These are phyloP conservation scores for Dreissena rostriformis DNA, from an alignment of 1,140 invertebrate species.

Conservation along the genomic window DNA sequence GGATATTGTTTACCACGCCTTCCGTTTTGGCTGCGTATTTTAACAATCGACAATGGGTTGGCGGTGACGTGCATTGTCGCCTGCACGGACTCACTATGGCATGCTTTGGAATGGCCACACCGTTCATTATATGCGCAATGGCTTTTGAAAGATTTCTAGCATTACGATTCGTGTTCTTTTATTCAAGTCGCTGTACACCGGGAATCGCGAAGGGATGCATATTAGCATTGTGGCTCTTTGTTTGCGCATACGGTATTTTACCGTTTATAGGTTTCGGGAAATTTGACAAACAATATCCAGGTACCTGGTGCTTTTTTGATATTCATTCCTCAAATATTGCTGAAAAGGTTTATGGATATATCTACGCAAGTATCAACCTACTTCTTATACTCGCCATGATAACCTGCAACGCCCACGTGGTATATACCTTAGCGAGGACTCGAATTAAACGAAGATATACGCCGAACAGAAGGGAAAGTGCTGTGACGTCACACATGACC, in stretches of 20 bases:
- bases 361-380: slow-evolving; percentile 74
- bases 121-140: slow-evolving; percentile 81
- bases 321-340: slow-evolving; percentile 74
- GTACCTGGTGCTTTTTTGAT: slow-evolving; percentile 82
- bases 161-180: slow-evolving; percentile 79
- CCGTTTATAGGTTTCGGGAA: slow-evolving; percentile 80
- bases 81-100: slow-evolving; percentile 80
- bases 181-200: slow-evolving; percentile 78
- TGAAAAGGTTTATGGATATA: slow-evolving; percentile 70
- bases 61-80: slow-evolving; percentile 75
- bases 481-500: slow-evolving; percentile 18
- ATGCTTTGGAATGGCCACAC: slow-evolving; percentile 79
- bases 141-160: slow-evolving; percentile 80
- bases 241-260: slow-evolving; percentile 74
- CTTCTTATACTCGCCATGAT: slow-evolving; percentile 74
- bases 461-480: slow-evolving; percentile 56
- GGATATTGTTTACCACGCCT: slow-evolving; percentile 80
- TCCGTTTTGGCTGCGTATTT: slow-evolving; percentile 77
- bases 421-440: slow-evolving; percentile 72
- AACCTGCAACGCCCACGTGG: slow-evolving; percentile 77
- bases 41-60: slow-evolving; percentile 61
- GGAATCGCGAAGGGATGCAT: slow-evolving; percentile 71
- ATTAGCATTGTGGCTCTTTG: slow-evolving; percentile 74
- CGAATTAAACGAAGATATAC: slow-evolving; percentile 63
- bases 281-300: slow-evolving; percentile 79